Base-by-base conservation (phyloP, 2,113 vertebrate species). In the Hippocampus guttulatus region DNA sequence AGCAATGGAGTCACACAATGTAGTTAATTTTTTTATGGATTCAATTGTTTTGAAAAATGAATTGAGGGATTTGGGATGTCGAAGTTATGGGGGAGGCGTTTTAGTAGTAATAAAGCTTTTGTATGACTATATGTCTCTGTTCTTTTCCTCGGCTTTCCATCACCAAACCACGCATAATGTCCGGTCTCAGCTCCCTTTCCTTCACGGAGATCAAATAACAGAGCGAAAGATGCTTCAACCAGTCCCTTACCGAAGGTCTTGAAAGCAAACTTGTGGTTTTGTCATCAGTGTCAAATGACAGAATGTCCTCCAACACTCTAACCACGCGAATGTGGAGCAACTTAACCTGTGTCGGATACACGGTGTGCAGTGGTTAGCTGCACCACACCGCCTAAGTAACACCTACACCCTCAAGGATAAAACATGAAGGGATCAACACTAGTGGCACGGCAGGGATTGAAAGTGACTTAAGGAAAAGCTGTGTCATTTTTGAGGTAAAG, bases 201-300 rank as follows among this genome's bases (percentile, higher is more conserved):
- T 81, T 79, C 78, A 69, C 60, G 30, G 9, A 77, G 81, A 80
- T 90, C 82, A 84, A 80, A 80, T 81, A 82, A 85, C 1, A 47
- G 12, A 68, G 55, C 57, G 45, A 78, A 63, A 68, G 47, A 60
- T 69, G 70, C 62, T 74, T 77, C 55, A 79, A 82, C 74, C 49
- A 65, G 47, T 75, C 71, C 33, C 76, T 83, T 76, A 84, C 70
- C 65, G 67, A 49, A 70, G 40, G 49, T 66, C 73, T 81, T 49
- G n/a, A 81, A 83, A 80, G 74, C 74, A 63, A 76, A 85, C 79
- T 71, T 88, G 81, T 86, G 87, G 82, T 73, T 87, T 88, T 86
- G 67, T 77, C 86, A 82, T 85, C 81, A 84, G 79, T 75, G 81
- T 90, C 84, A 76, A 72, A 81, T 85, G 73, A 74, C 79, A 77